Conservation (phyloP, 2,113 vertebrate genomes). For the Sus scrofa region DNA sequence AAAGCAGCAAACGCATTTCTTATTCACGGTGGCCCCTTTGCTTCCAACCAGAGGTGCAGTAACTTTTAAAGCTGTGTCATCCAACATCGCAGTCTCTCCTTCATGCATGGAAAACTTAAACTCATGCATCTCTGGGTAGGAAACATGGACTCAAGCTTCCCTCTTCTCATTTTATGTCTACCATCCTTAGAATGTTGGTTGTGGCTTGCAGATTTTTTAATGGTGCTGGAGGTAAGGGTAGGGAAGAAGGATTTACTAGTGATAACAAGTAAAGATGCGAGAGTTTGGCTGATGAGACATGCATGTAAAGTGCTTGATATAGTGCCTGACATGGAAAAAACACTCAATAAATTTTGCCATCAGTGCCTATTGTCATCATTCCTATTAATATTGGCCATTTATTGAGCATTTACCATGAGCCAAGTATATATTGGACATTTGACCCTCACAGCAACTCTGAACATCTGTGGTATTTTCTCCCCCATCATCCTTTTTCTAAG, state of each 20-base stretch:
- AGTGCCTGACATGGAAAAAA: neutral
- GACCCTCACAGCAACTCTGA: neutral
- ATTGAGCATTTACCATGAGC: neutral
- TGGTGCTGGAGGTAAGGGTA: constrained; percentile 45
- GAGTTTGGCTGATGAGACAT: neutral
- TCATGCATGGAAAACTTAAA: constrained; percentile 73
- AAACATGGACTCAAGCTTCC: constrained; percentile 70
- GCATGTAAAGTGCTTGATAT: neutral
- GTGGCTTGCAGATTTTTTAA: constrained; percentile 80
- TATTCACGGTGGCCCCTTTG: constrained; percentile 74
- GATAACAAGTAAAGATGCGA: constrained; percentile 80
- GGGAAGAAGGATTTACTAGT: constrained; percentile 68
- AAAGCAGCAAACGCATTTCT: constrained; percentile 66
- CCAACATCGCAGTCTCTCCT: constrained; percentile 57
- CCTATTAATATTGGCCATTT: neutral
- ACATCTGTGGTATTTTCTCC: neutral
- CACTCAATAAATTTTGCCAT: neutral
- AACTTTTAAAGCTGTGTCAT: constrained; percentile 62
- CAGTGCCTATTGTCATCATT: neutral
- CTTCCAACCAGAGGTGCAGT: constrained; percentile 59
- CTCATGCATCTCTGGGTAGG: constrained; percentile 29
- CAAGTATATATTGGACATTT: neutral
- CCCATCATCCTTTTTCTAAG: neutral
- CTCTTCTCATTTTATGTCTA: neutral
- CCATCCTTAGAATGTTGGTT: constrained; percentile 63